Conservation (phyloP, 2,888 invertebrate species). For the Capitulum mitella region DNA sequence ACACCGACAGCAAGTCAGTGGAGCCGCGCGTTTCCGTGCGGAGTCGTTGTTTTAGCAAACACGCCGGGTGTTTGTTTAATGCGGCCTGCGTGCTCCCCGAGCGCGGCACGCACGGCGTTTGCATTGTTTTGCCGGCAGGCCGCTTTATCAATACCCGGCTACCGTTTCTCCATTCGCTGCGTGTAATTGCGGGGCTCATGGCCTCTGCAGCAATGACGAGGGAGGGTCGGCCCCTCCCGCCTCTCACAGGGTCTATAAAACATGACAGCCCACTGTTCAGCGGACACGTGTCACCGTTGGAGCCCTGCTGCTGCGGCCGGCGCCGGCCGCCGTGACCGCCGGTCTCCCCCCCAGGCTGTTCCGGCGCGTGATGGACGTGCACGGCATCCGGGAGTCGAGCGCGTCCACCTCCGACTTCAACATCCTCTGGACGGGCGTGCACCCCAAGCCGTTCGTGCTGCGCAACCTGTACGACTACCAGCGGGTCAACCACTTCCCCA, state of each 20-base stretch:
- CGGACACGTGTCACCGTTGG: no score
- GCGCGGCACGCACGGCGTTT: no score
- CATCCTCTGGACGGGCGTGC: slow-evolving; percentile 84
- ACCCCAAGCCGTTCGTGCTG: slow-evolving; percentile 81
- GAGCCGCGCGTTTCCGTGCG: background rate
- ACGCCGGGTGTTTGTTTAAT: background rate
- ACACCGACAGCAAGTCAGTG: slow-evolving; percentile 19
- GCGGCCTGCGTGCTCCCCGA: no score
- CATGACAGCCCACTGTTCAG: no score
- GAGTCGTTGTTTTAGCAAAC: background rate
- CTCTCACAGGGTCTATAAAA: no score
- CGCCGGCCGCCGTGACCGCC: no score
- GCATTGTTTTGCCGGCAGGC: no score
- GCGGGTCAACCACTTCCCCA: slow-evolving; percentile 92
- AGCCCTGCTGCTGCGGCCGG: no score
- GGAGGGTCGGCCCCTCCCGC: no score
- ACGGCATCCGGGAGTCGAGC: slow-evolving; percentile 47
- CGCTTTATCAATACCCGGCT: background rate
- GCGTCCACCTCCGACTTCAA: slow-evolving; percentile 71
- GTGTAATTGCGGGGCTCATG: background rate
- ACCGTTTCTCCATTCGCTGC: background rate
- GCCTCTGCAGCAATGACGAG: no score
- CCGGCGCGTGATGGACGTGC: slow-evolving; percentile 34
- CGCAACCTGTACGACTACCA: slow-evolving; percentile 77
- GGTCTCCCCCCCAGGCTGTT: slow-evolving; percentile 29